phyloP scores from a whole-genome alignment of 2,888 invertebrate species.

The Serrognathus titanus region DNA sequence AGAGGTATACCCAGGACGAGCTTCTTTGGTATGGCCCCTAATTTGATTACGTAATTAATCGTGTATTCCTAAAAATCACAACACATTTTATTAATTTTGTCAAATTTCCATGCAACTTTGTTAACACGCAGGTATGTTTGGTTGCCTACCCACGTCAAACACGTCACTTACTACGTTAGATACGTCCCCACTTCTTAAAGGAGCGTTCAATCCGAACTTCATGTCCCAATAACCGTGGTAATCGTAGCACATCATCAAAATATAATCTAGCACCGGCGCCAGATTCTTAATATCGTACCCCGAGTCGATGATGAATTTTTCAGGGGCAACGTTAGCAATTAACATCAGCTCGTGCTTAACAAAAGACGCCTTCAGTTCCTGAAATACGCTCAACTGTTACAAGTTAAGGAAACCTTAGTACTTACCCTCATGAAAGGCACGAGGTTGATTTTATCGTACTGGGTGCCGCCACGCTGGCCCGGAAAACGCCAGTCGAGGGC shows the following conservation, averaged over 20 bases:
- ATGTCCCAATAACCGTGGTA: conserved; percentile 84
- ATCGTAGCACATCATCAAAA: conserved; percentile 88
- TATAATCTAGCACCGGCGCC: conserved; percentile 64
- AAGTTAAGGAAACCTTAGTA: not conserved
- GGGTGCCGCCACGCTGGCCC: conserved; percentile 68
- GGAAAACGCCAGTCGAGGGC: conserved; percentile 88
- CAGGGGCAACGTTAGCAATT: conserved; percentile 80
- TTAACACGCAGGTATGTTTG: too few species aligned
- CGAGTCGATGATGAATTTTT: conserved; percentile 68
- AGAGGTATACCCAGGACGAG: conserved; percentile 78
- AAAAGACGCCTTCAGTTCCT: conserved; percentile 73
- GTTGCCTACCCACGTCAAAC: too few species aligned
- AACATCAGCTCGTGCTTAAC: conserved; percentile 64
- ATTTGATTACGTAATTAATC: conserved; percentile 68
- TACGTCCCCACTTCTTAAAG: conserved; percentile 59
- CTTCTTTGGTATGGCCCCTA: conserved; percentile 74
- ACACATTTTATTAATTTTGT: conserved; percentile 18
- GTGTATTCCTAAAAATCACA: conserved; percentile 61
- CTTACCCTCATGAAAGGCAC: conserved; percentile 69
- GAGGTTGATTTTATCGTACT: conserved; percentile 80
- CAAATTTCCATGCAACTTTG: too few species aligned
- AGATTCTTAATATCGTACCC: conserved; percentile 75
- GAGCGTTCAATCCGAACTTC: conserved; percentile 74
- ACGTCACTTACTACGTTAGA: conserved; percentile 74
- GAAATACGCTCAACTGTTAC: conserved; percentile 17